Conservation (phyloP, 2,113 vertebrate species). For the Leiothrix lutea region DNA sequence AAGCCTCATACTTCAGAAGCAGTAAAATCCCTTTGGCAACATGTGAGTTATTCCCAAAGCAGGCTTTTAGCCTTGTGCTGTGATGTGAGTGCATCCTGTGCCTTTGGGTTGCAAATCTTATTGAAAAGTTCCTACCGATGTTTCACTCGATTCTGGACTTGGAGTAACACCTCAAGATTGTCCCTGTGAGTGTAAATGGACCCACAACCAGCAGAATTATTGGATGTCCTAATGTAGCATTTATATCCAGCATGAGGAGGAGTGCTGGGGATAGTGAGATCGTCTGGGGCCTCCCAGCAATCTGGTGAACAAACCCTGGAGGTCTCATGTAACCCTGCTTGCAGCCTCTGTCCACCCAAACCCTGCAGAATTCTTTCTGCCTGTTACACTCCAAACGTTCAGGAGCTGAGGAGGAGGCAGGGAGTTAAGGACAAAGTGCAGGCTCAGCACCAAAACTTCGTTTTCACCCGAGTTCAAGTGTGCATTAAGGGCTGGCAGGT, state of each 20-base stretch:
- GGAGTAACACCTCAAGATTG: not conserved
- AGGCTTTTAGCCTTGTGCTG: not conserved
- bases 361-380: not conserved
- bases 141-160: not conserved
- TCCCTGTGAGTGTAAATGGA: not conserved
- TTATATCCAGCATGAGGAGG: not conserved
- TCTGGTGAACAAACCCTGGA: not conserved
- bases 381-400: fast-evolving
- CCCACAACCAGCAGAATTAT: not conserved
- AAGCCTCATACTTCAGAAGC: not conserved
- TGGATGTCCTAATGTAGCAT: not conserved
- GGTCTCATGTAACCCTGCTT: not conserved
- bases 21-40: not conserved
- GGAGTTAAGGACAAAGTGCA: not conserved
- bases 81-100: not conserved
- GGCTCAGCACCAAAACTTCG: not conserved
- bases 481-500: not conserved
- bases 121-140: not conserved
- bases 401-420: not conserved
- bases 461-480: not conserved
- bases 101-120: not conserved
- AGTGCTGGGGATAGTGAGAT: not conserved
- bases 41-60: not conserved
- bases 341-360: not conserved
- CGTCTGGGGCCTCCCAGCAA: not conserved